Conservation (phyloP, 1,140 invertebrate species). For the Solenopsis invicta region DNA sequence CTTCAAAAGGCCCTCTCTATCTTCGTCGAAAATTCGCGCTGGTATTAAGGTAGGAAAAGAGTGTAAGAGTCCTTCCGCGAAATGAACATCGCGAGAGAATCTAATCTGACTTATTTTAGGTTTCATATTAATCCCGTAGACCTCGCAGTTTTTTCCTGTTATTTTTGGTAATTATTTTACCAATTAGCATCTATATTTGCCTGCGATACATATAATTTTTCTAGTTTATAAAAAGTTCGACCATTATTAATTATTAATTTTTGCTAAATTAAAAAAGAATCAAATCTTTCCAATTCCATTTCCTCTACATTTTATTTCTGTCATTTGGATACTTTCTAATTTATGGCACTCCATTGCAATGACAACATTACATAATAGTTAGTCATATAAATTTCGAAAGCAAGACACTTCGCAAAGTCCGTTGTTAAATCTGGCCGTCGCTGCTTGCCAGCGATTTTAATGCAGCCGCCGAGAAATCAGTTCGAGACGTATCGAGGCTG, state of each 20-base stretch:
- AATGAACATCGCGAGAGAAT: constrained; percentile 7
- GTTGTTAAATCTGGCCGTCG: background rate
- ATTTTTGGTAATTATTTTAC: background rate
- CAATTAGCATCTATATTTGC: background rate
- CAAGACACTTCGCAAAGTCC: constrained; percentile 30
- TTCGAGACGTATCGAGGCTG: constrained; percentile 38
- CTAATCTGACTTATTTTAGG: constrained; percentile 19
- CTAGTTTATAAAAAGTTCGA: background rate
- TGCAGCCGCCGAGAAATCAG: constrained; percentile 25
- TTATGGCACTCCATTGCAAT: background rate
- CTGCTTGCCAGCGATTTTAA: constrained; percentile 51
- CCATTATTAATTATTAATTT: background rate
- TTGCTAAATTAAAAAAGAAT: background rate
- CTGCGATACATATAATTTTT: background rate
- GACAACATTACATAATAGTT: background rate
- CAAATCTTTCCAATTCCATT: background rate
- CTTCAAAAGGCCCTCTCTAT: constrained; percentile 43
- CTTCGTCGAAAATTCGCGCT: constrained; percentile 41
- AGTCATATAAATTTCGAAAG: constrained; percentile 1
- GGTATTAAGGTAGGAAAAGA: constrained; percentile 38
- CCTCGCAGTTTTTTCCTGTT: background rate
- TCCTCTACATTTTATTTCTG: background rate
- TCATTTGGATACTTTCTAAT: background rate
- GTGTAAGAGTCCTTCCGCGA: background rate
- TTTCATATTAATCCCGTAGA: background rate